A percentile compares a stretch with the other conserved stretches of the same genome.
phyloP scores from a whole-genome alignment of 2,888 invertebrate genomes.

The Nomada lathburiana region DNA sequence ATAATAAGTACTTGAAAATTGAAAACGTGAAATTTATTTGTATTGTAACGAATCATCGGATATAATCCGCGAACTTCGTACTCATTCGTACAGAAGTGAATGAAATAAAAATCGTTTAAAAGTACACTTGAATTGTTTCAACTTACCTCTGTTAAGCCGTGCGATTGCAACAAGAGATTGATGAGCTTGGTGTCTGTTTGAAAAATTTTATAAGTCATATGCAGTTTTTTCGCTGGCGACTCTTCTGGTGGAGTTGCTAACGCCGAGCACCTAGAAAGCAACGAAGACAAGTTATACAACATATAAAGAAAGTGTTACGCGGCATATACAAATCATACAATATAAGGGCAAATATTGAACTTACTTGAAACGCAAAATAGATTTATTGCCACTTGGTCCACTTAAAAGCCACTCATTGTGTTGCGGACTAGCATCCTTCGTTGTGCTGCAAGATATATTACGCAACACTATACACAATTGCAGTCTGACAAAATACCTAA shows the following conservation, averaged over 20 bases:
- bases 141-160: constrained; percentile 90
- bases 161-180: constrained; percentile 90
- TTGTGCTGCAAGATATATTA: constrained; percentile 73
- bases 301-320: background rate
- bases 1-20: constrained; percentile 31
- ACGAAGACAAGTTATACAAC: background rate
- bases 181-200: constrained; percentile 93
- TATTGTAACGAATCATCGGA: constrained; percentile 10
- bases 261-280: constrained; percentile 80
- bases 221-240: constrained; percentile 85
- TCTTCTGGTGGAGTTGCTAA: constrained; percentile 81
- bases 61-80: constrained; percentile 21
- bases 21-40: constrained; percentile 6
- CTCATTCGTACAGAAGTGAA: constrained; percentile 25
- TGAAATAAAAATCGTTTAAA: constrained; percentile 21
- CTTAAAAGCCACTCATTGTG: constrained; percentile 81
- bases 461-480: background rate
- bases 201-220: constrained; percentile 92
- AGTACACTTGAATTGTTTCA: constrained; percentile 2
- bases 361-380: constrained; percentile 82
- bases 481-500: background rate
- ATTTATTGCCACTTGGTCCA: constrained; percentile 79
- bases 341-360: constrained; percentile 45
- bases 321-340: too few relatives aligned
- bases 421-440: constrained; percentile 74